These are phyloP conservation scores for Agrotis ipsilon DNA, from an alignment of 2,888 invertebrate genomes.

Conservation along the genomic window DNA sequence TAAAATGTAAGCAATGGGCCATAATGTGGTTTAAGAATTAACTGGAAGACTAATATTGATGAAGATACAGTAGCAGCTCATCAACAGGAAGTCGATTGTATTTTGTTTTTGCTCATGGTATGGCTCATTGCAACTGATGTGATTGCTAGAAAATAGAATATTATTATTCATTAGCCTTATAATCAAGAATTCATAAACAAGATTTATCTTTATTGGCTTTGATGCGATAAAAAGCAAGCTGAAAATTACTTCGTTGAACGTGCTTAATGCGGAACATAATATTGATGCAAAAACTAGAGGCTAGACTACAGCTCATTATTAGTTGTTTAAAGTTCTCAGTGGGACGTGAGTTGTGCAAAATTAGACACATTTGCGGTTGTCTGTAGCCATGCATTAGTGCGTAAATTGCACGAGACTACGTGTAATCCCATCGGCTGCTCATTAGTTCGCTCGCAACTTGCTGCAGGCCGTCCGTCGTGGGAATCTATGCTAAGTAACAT, in stretches of 20 bases:
- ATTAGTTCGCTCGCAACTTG: conserved; percentile 80
- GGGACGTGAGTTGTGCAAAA: conserved; percentile 69
- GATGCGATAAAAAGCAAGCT: conserved; percentile 18
- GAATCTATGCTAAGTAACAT: conserved; percentile 78
- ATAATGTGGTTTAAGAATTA: conserved; percentile 1
- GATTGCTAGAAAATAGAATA: conserved; percentile 13
- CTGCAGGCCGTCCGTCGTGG: conserved; percentile 78
- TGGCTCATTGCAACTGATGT: conserved; percentile 33
- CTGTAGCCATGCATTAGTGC: conserved; percentile 82
- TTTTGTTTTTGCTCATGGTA: conserved; percentile 27
- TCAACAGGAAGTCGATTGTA: conserved; percentile 26
- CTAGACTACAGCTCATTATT: conserved; percentile 29
- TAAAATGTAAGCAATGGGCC: conserved; percentile 6
- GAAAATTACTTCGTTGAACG: conserved; percentile 33
- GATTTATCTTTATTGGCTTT: conserved; percentile 24
- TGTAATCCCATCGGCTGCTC: conserved; percentile 85
- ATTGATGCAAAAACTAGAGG: conserved; percentile 42
- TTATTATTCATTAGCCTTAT: conserved; percentile 47
- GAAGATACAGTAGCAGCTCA: conserved; percentile 7
- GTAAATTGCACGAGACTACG: conserved; percentile 81
- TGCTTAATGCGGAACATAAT: conserved; percentile 12
- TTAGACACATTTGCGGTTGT: conserved; percentile 81
- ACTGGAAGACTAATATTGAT: conserved; percentile 17
- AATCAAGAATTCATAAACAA: conserved; percentile 33
- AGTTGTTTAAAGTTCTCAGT: conserved; percentile 52